Conservation (phyloP, 2,888 invertebrate genomes). For the Ypsolopha scabrella region DNA sequence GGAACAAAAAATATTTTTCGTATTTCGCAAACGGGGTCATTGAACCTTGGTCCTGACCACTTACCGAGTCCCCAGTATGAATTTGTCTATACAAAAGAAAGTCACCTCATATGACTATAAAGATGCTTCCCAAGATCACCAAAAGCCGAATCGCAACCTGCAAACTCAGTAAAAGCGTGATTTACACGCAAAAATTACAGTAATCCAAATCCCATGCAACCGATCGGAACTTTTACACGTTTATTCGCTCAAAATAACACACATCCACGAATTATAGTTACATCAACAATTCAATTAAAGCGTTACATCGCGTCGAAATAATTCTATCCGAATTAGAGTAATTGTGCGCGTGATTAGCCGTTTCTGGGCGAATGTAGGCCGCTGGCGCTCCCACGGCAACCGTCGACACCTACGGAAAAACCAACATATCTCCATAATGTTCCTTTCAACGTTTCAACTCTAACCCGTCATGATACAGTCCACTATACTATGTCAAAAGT, state of each 20-base stretch:
- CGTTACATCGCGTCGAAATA: constrained; percentile 46
- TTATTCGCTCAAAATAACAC: neutral
- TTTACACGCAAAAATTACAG: no score
- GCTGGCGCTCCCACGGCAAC: constrained; percentile 52
- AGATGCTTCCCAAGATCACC: no score
- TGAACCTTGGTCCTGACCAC: no score
- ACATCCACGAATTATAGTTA: constrained; percentile 11
- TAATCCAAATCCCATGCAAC: neutral
- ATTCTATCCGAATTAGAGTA: constrained; percentile 62
- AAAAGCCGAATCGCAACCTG: no score
- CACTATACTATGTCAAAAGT: neutral
- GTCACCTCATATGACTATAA: no score
- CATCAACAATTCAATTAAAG: constrained; percentile 60
- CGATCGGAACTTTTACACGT: neutral
- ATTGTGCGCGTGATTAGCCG: constrained; percentile 56
- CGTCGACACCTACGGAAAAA: constrained; percentile 40
- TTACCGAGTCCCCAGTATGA: no score
- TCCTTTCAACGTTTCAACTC: neutral
- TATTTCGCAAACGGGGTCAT: no score
- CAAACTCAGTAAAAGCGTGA: no score
- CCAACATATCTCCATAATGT: neutral
- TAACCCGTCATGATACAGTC: neutral
- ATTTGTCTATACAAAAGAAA: no score
- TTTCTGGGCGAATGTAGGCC: constrained; percentile 49
- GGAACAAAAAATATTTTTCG: no score